Evolutionary conservation across 2,888 invertebrate genomes (phyloP), one percentile per base, ranked within the genome.

Genomic region (Octodonta nipae): DNA sequence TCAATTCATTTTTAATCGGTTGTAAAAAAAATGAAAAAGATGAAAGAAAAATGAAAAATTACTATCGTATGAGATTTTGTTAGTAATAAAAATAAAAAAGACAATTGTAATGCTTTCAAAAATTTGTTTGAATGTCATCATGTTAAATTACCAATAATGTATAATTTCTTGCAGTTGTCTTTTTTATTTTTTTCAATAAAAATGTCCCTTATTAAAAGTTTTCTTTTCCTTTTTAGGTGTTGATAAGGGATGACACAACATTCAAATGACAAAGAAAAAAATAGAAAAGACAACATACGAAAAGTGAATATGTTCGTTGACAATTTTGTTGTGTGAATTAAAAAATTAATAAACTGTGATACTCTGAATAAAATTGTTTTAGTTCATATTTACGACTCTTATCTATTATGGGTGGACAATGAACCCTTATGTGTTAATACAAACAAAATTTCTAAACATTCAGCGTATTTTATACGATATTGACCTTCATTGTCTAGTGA

Each of bases 161-260:
- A 10, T 16, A 26, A 17, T 16, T 22, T 30, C 30, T 26, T 32
- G 28, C 39, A 42, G 40, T 46, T 44, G 46, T 44, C 42, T 44
- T 43, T 43, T 44, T 42, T 41, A 44, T 44, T 44, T 35, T 43
- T 38, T 43, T 33, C 35, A 28, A 27, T 28, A 30, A 10, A 20
- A 26, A 30, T 22, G 22, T 22, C 3, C 22, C 3, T n/a, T n/a
- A n/a, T n/a, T 4, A 22, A 22, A n/a, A 22, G 22, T 22, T 22
- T 2, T 3, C 2, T 33, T 27, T 42, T 37, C 36, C 31, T 44
- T 38, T 44, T 38, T 38, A 44, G 44, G 41, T 33, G 12, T 27
- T 35, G 14, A 28, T 22, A 22, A 11, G n/a, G 22, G n/a, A 7
- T 20, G 20, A 22, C 4, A 4, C 11, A 4, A 10, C 22, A 11